phyloP scores from a whole-genome alignment of 2,888 invertebrate genomes.

The Pomacea canaliculata region DNA sequence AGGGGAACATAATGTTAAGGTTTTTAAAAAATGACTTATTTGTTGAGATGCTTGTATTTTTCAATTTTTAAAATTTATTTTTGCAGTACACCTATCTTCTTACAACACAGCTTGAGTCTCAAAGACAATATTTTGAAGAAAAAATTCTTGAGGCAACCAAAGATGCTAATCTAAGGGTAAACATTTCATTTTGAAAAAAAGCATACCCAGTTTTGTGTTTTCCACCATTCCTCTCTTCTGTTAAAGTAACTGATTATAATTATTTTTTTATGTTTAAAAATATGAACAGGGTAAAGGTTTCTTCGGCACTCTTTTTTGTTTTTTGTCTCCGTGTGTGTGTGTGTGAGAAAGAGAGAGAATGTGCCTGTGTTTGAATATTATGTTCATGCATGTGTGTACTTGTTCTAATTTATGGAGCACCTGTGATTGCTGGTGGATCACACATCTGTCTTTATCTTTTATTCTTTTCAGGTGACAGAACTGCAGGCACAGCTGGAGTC shows the following conservation, averaged over 20 bases:
- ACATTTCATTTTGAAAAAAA: conserved; percentile 2
- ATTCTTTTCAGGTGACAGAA: conserved; percentile 42
- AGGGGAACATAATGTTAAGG: too few relatives aligned
- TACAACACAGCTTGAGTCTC: conserved; percentile 94
- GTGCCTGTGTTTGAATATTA: not conserved
- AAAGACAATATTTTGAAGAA: conserved; percentile 92
- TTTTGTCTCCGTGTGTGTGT: not conserved
- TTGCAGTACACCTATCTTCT: conserved; percentile 88
- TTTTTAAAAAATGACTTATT: too few relatives aligned
- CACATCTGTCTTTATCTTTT: too few relatives aligned
- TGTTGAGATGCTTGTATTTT: too few relatives aligned
- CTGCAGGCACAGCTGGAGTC: conserved; percentile 48
- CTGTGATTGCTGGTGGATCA: too few relatives aligned
- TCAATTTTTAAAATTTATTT: not conserved
- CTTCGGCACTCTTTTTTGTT: too few relatives aligned
- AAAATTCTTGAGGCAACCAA: conserved; percentile 73
- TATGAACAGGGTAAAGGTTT: too few relatives aligned
- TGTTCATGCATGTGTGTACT: too few relatives aligned
- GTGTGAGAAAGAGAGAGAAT: not conserved
- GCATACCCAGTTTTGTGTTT: not conserved
- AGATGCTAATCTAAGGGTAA: conserved; percentile 63
- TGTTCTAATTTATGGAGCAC: too few relatives aligned
- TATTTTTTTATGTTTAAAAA: too few relatives aligned
- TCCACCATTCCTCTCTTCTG: too few relatives aligned
- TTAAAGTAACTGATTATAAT: too few relatives aligned